A percentile compares a stretch with the other conserved stretches of the same genome.
These are phyloP conservation scores for Nothura maculosa DNA, from an alignment of 2,797 vertebrate genomes.

Conservation along the genomic window DNA sequence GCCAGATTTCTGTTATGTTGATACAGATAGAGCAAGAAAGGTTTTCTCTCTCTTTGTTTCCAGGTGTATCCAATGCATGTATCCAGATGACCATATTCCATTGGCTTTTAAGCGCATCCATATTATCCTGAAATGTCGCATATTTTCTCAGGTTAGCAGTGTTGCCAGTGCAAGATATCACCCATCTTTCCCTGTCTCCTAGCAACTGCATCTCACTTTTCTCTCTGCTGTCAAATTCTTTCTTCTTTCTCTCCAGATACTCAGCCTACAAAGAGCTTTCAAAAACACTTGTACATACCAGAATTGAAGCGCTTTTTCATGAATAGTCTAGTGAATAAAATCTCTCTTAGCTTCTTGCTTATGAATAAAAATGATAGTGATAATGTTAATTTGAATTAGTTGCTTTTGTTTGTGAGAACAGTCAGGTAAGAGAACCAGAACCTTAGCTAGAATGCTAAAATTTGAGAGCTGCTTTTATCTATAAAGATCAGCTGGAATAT, in stretches of 20 bases:
- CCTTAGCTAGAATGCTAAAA: neutral
- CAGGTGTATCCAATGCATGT: neutral
- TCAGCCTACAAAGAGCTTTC: conserved; percentile 30
- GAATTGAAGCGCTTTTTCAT: neutral
- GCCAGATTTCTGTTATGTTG: neutral
- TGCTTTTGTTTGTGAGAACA: neutral
- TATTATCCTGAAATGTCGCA: neutral
- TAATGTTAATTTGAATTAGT: neutral
- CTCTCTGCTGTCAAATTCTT: conserved; percentile 42
- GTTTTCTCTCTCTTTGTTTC: neutral
- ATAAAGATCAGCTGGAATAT: neutral
- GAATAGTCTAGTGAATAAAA: neutral
- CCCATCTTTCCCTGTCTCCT: conserved; percentile 11
- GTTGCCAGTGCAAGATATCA: conserved; percentile 1
- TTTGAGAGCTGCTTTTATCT: neutral
- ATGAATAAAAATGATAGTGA: neutral
- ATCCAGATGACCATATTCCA: neutral
- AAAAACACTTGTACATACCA: neutral
- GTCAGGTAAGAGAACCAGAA: neutral
- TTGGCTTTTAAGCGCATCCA: neutral
- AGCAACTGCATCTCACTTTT: conserved; percentile 62
- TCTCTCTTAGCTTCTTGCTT: neutral
- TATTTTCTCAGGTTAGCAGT: conserved; percentile 1
- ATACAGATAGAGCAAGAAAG: neutral
- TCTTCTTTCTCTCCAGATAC: conserved; percentile 5